Percentiles rank a stretch among this genome's conserved stretches.
Conservation (phyloP, 2,888 invertebrate genomes). For the Leptinotarsa juncta region DNA sequence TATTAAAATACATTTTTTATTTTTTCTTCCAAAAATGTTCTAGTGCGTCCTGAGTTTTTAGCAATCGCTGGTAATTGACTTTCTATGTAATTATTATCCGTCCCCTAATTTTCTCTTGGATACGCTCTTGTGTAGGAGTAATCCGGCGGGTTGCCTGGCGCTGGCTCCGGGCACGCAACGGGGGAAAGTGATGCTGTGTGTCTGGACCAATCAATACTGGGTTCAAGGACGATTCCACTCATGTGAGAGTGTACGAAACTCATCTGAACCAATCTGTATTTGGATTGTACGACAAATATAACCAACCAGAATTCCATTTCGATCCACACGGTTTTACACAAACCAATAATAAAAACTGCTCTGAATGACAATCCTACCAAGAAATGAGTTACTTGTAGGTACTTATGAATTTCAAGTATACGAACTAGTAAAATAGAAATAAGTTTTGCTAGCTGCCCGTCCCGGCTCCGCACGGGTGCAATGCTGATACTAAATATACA, state of each 20-base stretch:
- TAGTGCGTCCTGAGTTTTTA: background rate
- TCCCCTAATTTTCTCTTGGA: slow-evolving; percentile 31
- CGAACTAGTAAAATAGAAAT: too few species aligned
- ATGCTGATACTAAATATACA: too few species aligned
- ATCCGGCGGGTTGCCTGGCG: slow-evolving; percentile 30
- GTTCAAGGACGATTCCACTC: slow-evolving; percentile 62
- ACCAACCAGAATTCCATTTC: background rate
- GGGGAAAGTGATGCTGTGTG: slow-evolving; percentile 42
- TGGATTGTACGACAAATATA: background rate
- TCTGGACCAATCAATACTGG: slow-evolving; percentile 60
- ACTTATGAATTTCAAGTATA: too few species aligned
- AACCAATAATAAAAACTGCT: too few species aligned
- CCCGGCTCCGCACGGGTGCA: too few species aligned
- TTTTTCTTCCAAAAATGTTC: background rate
- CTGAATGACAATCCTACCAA: too few species aligned
- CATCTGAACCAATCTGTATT: background rate
- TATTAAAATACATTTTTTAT: too few species aligned
- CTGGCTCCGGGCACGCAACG: slow-evolving; percentile 27
- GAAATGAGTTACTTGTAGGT: too few species aligned
- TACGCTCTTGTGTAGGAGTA: slow-evolving; percentile 19
- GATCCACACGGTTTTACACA: too few species aligned
- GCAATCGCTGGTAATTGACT: slow-evolving; percentile 27
- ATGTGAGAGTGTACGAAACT: slow-evolving; percentile 37
- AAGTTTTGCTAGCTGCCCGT: too few species aligned
- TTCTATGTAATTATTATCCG: slow-evolving; percentile 31